Conservation (phyloP, 1,140 invertebrate species). For the Plodia interpunctella region DNA sequence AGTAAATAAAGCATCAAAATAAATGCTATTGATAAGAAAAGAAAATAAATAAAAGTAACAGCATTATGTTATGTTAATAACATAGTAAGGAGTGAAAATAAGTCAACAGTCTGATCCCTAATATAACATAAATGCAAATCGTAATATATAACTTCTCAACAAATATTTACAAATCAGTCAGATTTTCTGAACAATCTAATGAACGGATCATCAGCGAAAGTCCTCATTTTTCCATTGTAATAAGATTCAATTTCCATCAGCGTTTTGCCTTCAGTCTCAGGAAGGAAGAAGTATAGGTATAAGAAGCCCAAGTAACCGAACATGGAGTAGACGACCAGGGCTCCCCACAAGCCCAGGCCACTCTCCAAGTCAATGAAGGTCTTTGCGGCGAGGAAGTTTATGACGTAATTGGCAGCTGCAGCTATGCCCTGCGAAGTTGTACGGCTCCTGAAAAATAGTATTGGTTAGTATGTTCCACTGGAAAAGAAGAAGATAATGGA, state of each 20-base stretch:
- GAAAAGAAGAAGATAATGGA: too few relatives aligned
- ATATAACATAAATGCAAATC: background rate
- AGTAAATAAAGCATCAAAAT: background rate
- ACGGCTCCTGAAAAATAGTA: conserved; percentile 56
- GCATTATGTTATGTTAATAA: too few relatives aligned
- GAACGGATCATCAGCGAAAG: conserved; percentile 63
- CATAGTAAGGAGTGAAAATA: background rate
- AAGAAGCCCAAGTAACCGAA: conserved; percentile 79
- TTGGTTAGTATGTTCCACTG: too few relatives aligned
- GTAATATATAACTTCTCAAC: background rate
- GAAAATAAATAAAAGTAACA: background rate
- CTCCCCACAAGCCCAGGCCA: conserved; percentile 74
- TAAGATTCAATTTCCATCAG: conserved; percentile 84
- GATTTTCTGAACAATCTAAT: conserved; percentile 49
- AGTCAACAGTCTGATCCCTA: background rate
- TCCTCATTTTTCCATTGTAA: conserved; percentile 74
- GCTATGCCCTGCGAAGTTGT: conserved; percentile 78
- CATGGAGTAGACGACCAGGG: conserved; percentile 80
- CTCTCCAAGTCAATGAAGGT: conserved; percentile 78
- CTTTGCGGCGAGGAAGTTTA: conserved; percentile 80
- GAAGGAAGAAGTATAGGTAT: conserved; percentile 82
- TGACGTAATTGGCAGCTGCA: conserved; percentile 78
- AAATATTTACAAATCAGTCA: background rate
- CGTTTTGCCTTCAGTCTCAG: conserved; percentile 88
- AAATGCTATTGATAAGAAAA: background rate